phyloP scores from a whole-genome alignment of 2,888 invertebrate genomes.

The Acleris emargana region DNA sequence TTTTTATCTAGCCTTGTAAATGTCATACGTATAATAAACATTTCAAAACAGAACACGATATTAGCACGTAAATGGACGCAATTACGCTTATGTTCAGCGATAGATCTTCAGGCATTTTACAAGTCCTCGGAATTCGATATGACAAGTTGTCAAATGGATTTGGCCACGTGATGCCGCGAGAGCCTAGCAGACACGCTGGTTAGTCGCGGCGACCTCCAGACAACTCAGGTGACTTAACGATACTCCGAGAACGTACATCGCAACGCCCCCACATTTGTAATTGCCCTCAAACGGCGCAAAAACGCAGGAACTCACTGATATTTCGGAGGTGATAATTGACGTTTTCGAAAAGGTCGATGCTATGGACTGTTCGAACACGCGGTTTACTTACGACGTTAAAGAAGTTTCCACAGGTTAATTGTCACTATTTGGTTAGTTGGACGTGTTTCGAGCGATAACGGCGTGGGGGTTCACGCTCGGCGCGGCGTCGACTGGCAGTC shows the following conservation, averaged over 20 bases:
- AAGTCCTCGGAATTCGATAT: not conserved
- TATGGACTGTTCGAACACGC: conserved; percentile 28
- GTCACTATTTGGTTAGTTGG: conserved; percentile 65
- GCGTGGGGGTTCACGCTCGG: conserved; percentile 67
- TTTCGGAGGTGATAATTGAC: conserved; percentile 41
- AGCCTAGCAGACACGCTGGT: conserved; percentile 52
- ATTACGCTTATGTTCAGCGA: no score
- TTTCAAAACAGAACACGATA: no score
- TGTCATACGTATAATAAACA: no score
- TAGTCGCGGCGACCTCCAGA: conserved; percentile 71
- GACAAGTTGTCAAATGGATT: conserved; percentile 37
- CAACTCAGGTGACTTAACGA: conserved; percentile 65
- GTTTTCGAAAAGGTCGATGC: conserved; percentile 60
- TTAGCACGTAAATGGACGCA: no score
- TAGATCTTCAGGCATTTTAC: no score
- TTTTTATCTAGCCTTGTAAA: no score
- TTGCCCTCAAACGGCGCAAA: conserved; percentile 60
- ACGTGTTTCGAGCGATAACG: conserved; percentile 52
- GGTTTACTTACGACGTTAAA: conserved; percentile 63
- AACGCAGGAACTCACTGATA: conserved; percentile 48
- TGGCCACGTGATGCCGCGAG: conserved; percentile 62
- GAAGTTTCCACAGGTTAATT: conserved; percentile 63
- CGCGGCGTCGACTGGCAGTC: conserved; percentile 74
- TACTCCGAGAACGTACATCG: conserved; percentile 47
- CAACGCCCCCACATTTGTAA: conserved; percentile 52